Conservation (phyloP, 2,113 vertebrate genomes). For the Condylura cristata region DNA sequence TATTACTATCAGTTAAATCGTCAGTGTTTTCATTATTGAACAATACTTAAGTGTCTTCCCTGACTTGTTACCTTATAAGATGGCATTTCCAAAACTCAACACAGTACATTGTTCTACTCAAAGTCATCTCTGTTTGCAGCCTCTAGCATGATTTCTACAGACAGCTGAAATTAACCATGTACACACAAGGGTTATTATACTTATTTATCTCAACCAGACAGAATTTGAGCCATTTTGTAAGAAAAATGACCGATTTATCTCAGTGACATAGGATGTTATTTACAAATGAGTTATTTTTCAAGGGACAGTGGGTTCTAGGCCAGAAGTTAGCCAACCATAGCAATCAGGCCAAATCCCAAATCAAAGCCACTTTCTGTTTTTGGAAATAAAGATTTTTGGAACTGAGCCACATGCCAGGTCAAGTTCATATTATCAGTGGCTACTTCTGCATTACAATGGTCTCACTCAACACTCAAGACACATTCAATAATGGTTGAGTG, state of each 20-base stretch:
- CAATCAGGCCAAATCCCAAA: neutral
- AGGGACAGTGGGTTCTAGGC: neutral
- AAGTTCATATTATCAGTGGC: neutral
- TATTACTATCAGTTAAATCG: neutral
- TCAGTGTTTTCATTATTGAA: slow-evolving; percentile 9
- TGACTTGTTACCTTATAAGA: neutral
- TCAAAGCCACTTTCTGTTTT: neutral
- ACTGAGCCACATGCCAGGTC: neutral
- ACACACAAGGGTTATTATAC: neutral
- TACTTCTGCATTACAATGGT: neutral
- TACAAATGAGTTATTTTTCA: slow-evolving; percentile 22
- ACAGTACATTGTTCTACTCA: neutral
- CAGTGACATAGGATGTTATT: neutral
- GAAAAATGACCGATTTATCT: slow-evolving; percentile 8
- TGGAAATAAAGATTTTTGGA: slow-evolving; percentile 53
- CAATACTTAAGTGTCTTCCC: neutral
- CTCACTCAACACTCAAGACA: neutral
- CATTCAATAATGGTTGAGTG: neutral
- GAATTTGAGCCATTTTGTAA: neutral
- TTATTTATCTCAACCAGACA: neutral
- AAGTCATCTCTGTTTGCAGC: neutral
- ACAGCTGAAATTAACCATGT: slow-evolving; percentile 7
- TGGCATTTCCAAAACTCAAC: neutral
- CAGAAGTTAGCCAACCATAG: neutral
- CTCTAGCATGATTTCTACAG: neutral